Evolutionary conservation across 2,113 vertebrate species (phyloP), one percentile per base, ranked within the genome.

Genomic region (Marmota monax): DNA sequence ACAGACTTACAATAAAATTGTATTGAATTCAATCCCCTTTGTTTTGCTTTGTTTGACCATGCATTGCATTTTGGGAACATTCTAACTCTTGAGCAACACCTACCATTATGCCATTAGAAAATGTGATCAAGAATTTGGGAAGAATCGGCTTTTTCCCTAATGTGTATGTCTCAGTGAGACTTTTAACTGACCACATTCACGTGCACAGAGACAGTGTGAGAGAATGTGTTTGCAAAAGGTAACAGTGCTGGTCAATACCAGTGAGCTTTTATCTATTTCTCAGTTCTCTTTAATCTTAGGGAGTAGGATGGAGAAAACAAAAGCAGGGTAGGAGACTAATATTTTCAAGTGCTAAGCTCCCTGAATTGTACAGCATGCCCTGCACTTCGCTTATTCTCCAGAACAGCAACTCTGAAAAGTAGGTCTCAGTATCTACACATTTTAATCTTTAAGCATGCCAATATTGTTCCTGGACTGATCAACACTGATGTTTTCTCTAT

Each of bases 81-180:
- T 56, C 27, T 42, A 25, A 74, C 29, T 93, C 17, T 53, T 53
- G 76, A 93, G 29, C 65, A 88, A 83, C 37, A 53, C 17, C 18
- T 56, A 70, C 32, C 22, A 76, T 27, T 37, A 45, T 65, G 20
- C 51, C 88, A 32, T 37, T 51, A 27, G n/a, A 82, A 90, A 78
- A 85, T 56, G 27, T 91, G 65, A 23, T 67, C 25, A 82, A 92
- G 25, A 77, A 88, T 77, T 96, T 48, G 13, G 48, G 77, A 77
- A 88, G 13, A 95, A 85, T 18, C 42, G 32, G 29, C 2, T n/a
- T 91, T 78, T 82, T 42, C 45, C 34, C 13, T 14, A 27, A 32
- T 32, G 5, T 84, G 18, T 73, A 39, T 53, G 51, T 83, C 51
- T 92, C 5, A 72, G 53, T 5, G 32, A 84, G 67, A 80, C 25